A percentile compares a stretch with the other conserved stretches of the same genome.
Evolutionary conservation across 2,797 vertebrate genomes (phyloP).

Genomic region (Odontamblyopus rebecca): DNA sequence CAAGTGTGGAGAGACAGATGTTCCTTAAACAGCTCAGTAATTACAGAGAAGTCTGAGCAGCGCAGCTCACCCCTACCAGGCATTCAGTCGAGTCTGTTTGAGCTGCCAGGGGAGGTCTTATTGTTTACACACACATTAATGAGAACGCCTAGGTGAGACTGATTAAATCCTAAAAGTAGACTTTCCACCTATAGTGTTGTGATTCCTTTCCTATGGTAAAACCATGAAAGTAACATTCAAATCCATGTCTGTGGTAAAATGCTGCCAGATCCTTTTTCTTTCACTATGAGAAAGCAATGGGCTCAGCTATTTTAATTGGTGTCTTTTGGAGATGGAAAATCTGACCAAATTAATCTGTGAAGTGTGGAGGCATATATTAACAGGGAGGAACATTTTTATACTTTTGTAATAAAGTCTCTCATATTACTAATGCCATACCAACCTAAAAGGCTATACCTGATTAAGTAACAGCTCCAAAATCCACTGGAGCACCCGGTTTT

Average conservation of each 20-base stretch:
- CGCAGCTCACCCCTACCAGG: slow-evolving; percentile 66
- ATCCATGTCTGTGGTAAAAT: slow-evolving; percentile 41
- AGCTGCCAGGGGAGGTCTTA: slow-evolving; percentile 65
- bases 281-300: slow-evolving; percentile 51
- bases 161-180: slow-evolving; percentile 70
- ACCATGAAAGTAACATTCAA: slow-evolving; percentile 46
- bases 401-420: background rate
- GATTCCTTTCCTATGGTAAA: slow-evolving; percentile 51
- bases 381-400: background rate
- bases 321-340: too few relatives aligned
- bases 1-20: slow-evolving; percentile 66
- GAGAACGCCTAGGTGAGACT: slow-evolving; percentile 68
- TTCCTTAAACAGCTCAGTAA: slow-evolving; percentile 75
- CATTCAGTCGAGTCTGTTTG: slow-evolving; percentile 69
- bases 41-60: slow-evolving; percentile 65
- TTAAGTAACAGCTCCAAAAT: slow-evolving; percentile 88
- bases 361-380: background rate
- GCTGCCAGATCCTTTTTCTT: slow-evolving; percentile 26
- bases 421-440: background rate
- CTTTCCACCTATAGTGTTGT: slow-evolving; percentile 45
- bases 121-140: slow-evolving; percentile 76
- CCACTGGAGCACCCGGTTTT: slow-evolving; percentile 84
- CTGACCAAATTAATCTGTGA: too few relatives aligned
- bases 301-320: slow-evolving; percentile 30
- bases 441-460: slow-evolving; percentile 71